phyloP scores from a whole-genome alignment of 2,113 vertebrate species.

The Meleagris gallopavo region DNA sequence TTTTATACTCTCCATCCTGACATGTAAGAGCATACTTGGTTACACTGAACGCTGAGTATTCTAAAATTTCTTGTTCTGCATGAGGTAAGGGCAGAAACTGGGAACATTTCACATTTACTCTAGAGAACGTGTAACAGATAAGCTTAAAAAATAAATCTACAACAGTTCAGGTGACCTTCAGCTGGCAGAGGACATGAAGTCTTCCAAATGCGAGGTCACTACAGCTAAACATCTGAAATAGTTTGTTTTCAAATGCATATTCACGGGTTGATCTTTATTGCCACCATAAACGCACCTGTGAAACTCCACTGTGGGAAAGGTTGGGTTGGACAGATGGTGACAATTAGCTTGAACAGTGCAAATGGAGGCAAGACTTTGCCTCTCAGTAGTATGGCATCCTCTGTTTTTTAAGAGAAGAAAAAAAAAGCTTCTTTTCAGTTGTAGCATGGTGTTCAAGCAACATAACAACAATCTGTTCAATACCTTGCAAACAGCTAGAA shows the following conservation, averaged over 20 bases:
- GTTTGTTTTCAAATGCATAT: slow-evolving; percentile 54
- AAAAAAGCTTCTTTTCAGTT: not conserved
- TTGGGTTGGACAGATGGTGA: not conserved
- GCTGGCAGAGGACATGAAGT: not conserved
- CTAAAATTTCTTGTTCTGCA: not conserved
- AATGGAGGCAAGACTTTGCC: not conserved
- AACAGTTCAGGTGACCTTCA: not conserved
- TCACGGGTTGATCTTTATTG: not conserved
- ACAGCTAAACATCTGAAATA: not conserved
- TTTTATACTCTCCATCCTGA: not conserved
- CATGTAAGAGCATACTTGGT: not conserved
- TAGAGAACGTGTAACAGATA: not conserved
- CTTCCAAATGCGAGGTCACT: not conserved
- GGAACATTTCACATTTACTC: not conserved
- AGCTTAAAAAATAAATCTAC: not conserved
- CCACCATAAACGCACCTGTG: slow-evolving; percentile 4
- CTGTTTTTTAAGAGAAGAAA: not conserved
- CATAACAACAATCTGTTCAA: not conserved
- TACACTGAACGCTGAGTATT: not conserved
- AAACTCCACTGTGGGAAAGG: not conserved
- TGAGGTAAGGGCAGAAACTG: not conserved
- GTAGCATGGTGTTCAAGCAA: not conserved
- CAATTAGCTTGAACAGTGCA: not conserved
- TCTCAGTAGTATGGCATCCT: not conserved
- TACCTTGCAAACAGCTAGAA: not conserved